Evolutionary conservation across 1,140 invertebrate genomes (phyloP).

Genomic region (Ceratina calcarata): DNA sequence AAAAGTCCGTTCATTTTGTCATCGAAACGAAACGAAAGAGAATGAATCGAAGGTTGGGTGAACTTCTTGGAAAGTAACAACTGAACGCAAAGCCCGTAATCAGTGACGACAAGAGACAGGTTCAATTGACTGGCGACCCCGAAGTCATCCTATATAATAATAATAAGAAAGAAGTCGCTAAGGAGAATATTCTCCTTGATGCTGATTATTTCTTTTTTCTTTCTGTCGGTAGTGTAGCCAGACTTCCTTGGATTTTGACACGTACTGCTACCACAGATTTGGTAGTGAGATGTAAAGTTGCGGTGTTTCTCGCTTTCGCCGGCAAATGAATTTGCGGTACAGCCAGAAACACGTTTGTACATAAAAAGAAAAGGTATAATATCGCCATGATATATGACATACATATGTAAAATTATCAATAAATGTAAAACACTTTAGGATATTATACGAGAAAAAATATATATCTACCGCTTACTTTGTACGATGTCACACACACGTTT

Average conservation of each 20-base stretch:
- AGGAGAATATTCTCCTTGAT: neutral
- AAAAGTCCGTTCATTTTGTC: slow-evolving; percentile 23
- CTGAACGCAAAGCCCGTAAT: neutral
- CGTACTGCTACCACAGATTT: slow-evolving; percentile 28
- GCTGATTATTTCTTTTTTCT: slow-evolving; percentile 13
- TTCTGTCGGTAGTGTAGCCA: slow-evolving; percentile 27
- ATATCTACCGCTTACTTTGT: slow-evolving; percentile 57
- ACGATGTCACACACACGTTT: slow-evolving; percentile 51
- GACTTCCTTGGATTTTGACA: slow-evolving; percentile 39
- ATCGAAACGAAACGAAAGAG: neutral
- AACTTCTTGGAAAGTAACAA: neutral
- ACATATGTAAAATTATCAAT: slow-evolving; percentile 71
- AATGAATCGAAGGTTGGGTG: slow-evolving; percentile 1
- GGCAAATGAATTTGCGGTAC: slow-evolving; percentile 26
- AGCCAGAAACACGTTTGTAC: slow-evolving; percentile 58
- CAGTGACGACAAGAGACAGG: slow-evolving; percentile 19
- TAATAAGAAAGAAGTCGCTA: neutral
- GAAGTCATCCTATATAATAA: slow-evolving; percentile 9
- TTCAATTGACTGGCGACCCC: neutral
- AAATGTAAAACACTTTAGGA: slow-evolving; percentile 63
- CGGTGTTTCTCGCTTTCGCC: slow-evolving; percentile 42
- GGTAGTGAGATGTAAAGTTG: slow-evolving; percentile 44
- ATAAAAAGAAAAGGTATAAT: slow-evolving; percentile 62
- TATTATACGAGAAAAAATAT: slow-evolving; percentile 30
- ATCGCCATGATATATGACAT: slow-evolving; percentile 52